phyloP scores from a whole-genome alignment of 2,113 vertebrate genomes.

The Ictalurus punctatus region DNA sequence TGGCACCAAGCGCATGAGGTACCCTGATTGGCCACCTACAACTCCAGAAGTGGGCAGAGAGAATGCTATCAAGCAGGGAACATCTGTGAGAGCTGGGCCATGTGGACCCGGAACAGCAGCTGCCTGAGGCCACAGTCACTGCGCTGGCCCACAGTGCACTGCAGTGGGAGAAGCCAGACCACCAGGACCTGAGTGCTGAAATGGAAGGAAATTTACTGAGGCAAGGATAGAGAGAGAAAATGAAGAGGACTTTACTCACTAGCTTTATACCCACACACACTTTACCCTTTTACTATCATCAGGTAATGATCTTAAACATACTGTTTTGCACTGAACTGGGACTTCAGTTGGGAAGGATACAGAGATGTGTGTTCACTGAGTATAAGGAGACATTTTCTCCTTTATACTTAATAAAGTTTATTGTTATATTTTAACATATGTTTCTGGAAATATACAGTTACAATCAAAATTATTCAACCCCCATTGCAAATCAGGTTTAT shows the following conservation, averaged over 20 bases:
- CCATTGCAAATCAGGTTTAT: too few species aligned
- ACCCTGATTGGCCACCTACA: constrained; percentile 73
- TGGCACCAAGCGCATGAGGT: constrained; percentile 69
- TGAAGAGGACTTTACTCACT: neutral
- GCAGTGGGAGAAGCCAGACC: constrained; percentile 63
- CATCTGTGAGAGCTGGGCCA: constrained; percentile 81
- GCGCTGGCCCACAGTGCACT: constrained; percentile 70
- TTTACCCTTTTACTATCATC: neutral
- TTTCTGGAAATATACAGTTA: neutral
- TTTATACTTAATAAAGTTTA: neutral
- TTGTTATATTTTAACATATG: neutral
- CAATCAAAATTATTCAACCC: too few species aligned
- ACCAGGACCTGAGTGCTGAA: constrained; percentile 49
- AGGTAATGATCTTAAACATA: neutral
- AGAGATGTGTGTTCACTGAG: too few species aligned
- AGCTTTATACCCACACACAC: neutral
- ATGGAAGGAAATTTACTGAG: constrained; percentile 25
- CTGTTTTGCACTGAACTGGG: neutral
- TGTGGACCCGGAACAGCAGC: constrained; percentile 75
- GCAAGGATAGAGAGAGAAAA: neutral
- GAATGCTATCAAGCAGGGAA: constrained; percentile 76
- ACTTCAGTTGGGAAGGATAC: neutral
- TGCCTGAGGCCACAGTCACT: constrained; percentile 70
- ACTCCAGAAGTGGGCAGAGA: constrained; percentile 65
- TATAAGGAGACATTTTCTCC: neutral